Conservation (phyloP, 2,888 invertebrate genomes). For the Hydriomena furcata region DNA sequence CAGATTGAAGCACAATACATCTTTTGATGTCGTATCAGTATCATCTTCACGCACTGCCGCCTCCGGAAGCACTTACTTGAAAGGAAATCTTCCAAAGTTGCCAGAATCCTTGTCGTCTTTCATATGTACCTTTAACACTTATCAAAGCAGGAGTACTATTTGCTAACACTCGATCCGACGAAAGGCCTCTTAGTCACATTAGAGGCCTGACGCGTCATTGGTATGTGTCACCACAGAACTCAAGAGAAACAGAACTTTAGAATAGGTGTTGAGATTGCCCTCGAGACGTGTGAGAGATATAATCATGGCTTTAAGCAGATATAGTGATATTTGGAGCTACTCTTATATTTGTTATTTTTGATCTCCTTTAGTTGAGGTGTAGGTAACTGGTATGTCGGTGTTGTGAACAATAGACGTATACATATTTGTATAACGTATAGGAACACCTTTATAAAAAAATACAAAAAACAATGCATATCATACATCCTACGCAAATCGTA, state of each 20-base stretch:
- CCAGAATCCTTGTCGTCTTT: slow-evolving; percentile 15
- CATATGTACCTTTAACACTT: not conserved
- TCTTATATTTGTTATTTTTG: too few relatives aligned
- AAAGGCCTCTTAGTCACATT: not conserved
- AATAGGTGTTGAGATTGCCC: too few relatives aligned
- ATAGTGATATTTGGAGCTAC: too few relatives aligned
- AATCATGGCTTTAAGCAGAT: too few relatives aligned
- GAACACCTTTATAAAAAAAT: too few relatives aligned
- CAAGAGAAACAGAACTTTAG: too few relatives aligned
- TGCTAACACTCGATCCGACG: not conserved
- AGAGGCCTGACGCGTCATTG: not conserved
- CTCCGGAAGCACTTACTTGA: slow-evolving; percentile 10
- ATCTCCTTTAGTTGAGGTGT: not conserved
- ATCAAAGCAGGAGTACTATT: slow-evolving; percentile 3
- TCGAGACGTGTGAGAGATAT: too few relatives aligned
- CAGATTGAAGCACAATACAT: slow-evolving; percentile 17
- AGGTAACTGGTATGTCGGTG: slow-evolving; percentile 9
- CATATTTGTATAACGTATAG: too few relatives aligned
- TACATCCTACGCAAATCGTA: slow-evolving; percentile 12
- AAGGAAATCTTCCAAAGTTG: slow-evolving; percentile 20
- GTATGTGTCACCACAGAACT: not conserved
- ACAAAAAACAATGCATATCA: slow-evolving; percentile 14
- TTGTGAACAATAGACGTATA: too few relatives aligned
- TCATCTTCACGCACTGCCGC: slow-evolving; percentile 17
- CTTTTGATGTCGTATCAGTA: slow-evolving; percentile 25